Conservation (phyloP, 2,888 invertebrate species). For the Trichopoda pennipes region DNA sequence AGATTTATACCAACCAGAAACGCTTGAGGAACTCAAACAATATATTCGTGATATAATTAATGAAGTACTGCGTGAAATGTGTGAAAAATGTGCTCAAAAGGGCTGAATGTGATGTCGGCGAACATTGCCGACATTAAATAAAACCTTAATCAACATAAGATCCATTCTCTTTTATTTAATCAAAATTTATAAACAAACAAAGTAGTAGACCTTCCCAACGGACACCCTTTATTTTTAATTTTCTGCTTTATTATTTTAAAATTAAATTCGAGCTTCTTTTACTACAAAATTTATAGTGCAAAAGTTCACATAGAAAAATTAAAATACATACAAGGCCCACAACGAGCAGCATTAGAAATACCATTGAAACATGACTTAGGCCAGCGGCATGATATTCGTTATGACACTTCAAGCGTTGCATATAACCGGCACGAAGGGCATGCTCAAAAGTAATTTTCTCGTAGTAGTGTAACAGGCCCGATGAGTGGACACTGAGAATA, state of each 20-base stretch:
- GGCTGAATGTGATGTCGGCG: too few species aligned
- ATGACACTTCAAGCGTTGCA: slow-evolving; percentile 69
- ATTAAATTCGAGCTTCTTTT: background rate
- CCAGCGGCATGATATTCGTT: slow-evolving; percentile 73
- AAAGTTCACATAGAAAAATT: slow-evolving; percentile 15
- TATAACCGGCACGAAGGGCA: slow-evolving; percentile 72
- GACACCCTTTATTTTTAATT: too few species aligned
- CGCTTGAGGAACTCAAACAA: too few species aligned
- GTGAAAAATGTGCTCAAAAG: too few species aligned
- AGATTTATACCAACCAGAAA: too few species aligned
- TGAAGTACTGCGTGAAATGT: too few species aligned
- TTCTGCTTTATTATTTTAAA: background rate
- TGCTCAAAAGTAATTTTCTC: slow-evolving; percentile 72
- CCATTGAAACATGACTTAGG: slow-evolving; percentile 73
- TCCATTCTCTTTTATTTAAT: too few species aligned
- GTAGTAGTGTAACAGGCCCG: slow-evolving; percentile 73
- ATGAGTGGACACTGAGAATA: slow-evolving; percentile 73
- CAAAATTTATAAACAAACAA: too few species aligned
- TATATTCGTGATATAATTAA: too few species aligned
- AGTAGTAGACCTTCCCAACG: too few species aligned
- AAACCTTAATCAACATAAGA: too few species aligned
- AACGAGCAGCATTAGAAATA: slow-evolving; percentile 69
- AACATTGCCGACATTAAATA: too few species aligned
- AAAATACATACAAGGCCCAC: slow-evolving; percentile 30
- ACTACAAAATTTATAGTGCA: background rate